Conservation (phyloP, 2,888 invertebrate genomes). For the Patella pellucida region DNA sequence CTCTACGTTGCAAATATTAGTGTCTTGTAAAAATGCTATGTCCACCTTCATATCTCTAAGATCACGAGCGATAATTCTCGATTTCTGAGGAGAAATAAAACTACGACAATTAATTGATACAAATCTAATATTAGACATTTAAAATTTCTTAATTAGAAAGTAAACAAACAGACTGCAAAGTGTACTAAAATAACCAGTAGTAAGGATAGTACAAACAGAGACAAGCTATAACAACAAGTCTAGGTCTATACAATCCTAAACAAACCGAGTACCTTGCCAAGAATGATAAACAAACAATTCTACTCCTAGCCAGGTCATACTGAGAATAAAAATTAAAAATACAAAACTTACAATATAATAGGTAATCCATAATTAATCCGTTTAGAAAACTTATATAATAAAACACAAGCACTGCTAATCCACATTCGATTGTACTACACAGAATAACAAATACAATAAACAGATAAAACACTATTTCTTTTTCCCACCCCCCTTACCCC, state of each 20-base stretch:
- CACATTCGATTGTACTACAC: too few species aligned
- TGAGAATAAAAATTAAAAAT: too few species aligned
- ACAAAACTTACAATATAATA: too few species aligned
- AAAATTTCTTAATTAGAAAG: background rate
- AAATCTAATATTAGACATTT: background rate
- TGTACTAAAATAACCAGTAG: background rate
- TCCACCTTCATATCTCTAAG: background rate
- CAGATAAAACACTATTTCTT: too few species aligned
- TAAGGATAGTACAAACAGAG: background rate
- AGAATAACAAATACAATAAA: too few species aligned
- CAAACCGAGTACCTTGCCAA: background rate
- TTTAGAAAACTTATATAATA: too few species aligned
- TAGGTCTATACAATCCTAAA: background rate
- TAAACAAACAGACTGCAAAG: background rate
- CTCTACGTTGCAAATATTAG: background rate
- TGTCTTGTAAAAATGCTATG: background rate
- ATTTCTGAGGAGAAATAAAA: slow-evolving; percentile 2
- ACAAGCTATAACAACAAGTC: background rate
- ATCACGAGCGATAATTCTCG: background rate
- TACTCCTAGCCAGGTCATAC: too few species aligned
- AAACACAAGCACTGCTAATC: too few species aligned
- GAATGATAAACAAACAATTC: background rate
- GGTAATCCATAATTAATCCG: too few species aligned
- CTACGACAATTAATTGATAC: slow-evolving; percentile 2
- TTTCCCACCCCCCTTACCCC: too few species aligned